A percentile compares a stretch with the other conserved stretches of the same genome.
phyloP scores from a whole-genome alignment of 2,797 vertebrate species.

The Coendou prehensilis region DNA sequence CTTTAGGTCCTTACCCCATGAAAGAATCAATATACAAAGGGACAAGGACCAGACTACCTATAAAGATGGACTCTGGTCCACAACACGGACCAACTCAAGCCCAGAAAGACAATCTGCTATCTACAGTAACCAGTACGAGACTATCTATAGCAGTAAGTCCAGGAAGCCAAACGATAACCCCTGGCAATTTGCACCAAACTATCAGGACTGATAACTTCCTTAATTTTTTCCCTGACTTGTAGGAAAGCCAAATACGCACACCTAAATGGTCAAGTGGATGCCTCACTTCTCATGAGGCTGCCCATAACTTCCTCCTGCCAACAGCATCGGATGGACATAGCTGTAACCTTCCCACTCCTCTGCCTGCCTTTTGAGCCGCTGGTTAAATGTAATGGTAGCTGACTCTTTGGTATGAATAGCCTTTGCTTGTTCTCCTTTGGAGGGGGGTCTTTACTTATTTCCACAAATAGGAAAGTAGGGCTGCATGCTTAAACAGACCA shows the following conservation, averaged over 20 bases:
- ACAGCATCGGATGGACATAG: not conserved
- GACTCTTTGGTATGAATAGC: not conserved
- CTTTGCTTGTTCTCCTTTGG: not conserved
- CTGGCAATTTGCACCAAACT: not conserved
- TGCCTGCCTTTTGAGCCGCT: not conserved
- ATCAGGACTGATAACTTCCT: not conserved
- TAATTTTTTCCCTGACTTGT: slow-evolving; percentile 18
- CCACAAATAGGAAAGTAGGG: slow-evolving; percentile 4
- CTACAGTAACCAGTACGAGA: not conserved
- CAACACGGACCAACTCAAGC: not conserved
- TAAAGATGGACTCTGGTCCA: not conserved
- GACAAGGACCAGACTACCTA: not conserved
- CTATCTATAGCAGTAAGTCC: no score
- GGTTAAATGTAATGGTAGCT: not conserved
- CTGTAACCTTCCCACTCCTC: not conserved
- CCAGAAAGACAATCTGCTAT: not conserved
- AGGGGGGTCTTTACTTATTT: not conserved
- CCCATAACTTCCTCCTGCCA: not conserved
- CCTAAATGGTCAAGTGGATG: not conserved
- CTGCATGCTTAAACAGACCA: not conserved
- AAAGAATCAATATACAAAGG: slow-evolving; percentile 11
- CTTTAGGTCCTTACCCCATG: not conserved
- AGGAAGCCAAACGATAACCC: not conserved
- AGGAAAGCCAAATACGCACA: not conserved
- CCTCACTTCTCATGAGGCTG: not conserved